These are phyloP conservation scores for Eupithecia abbreviata DNA, from an alignment of 2,888 invertebrate species.

Conservation along the genomic window DNA sequence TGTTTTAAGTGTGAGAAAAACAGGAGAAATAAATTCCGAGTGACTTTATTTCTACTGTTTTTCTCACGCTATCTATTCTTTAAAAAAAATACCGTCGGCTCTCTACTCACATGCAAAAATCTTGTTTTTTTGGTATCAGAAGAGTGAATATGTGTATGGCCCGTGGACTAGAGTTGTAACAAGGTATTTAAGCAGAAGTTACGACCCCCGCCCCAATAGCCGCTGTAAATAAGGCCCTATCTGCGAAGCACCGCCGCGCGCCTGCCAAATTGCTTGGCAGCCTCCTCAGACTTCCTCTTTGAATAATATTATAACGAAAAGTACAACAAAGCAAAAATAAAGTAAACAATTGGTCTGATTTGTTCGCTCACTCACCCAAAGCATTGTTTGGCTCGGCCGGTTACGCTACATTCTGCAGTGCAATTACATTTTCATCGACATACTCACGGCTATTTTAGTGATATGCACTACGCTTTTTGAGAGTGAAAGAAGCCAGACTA, in stretches of 20 bases:
- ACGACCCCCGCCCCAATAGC: slow-evolving; percentile 71
- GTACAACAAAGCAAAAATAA: slow-evolving; percentile 72
- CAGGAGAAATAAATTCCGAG: neutral
- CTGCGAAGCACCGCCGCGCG: slow-evolving; percentile 67
- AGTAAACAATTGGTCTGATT: slow-evolving; percentile 54
- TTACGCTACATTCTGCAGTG: neutral
- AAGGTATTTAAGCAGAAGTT: slow-evolving; percentile 78
- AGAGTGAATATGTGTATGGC: slow-evolving; percentile 54
- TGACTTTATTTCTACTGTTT: too few species aligned
- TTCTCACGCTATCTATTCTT: neutral
- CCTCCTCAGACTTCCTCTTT: slow-evolving; percentile 77
- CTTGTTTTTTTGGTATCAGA: slow-evolving; percentile 54
- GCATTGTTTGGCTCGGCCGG: neutral
- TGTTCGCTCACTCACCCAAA: slow-evolving; percentile 37
- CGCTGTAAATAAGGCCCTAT: slow-evolving; percentile 77
- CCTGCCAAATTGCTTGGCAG: slow-evolving; percentile 81
- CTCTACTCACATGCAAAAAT: slow-evolving; percentile 44
- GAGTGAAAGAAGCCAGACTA: neutral
- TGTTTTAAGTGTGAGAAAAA: neutral
- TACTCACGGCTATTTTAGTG: neutral
- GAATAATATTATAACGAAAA: slow-evolving; percentile 77
- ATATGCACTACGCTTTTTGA: neutral
- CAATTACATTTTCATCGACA: neutral
- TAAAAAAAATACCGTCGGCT: slow-evolving; percentile 11
- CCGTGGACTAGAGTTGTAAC: slow-evolving; percentile 58